phyloP scores from a whole-genome alignment of 2,797 vertebrate species.

The Lepilemur ruficaudatus region DNA sequence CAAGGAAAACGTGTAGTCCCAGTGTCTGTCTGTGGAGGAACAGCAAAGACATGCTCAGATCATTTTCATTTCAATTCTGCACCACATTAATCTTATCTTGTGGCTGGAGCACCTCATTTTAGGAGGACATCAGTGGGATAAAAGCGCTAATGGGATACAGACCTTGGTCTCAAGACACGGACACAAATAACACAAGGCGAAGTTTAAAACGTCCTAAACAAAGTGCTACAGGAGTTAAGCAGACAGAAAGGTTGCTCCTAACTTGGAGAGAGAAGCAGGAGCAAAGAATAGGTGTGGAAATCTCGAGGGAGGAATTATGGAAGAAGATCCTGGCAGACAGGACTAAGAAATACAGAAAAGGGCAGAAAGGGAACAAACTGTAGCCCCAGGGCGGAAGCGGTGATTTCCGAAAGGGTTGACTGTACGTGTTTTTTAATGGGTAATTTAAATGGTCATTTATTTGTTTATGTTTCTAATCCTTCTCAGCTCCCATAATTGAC shows the following conservation, averaged over 20 bases:
- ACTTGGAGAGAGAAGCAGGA: neutral
- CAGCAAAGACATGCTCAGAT: neutral
- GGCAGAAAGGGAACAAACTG: neutral
- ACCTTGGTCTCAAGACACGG: neutral
- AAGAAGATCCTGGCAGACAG: rapidly evolving
- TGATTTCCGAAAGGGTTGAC: neutral
- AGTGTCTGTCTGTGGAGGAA: neutral
- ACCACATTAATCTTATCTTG: neutral
- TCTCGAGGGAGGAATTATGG: neutral
- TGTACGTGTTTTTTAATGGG: neutral
- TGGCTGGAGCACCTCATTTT: neutral
- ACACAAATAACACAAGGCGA: neutral
- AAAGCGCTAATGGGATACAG: neutral
- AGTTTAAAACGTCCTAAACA: neutral
- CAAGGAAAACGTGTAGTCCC: neutral
- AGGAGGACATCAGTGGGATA: neutral
- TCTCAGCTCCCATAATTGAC: neutral
- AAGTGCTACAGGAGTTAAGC: neutral
- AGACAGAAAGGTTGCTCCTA: neutral
- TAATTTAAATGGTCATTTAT: neutral
- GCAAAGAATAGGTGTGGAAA: neutral
- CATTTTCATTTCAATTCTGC: neutral
- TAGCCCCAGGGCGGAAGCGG: neutral
- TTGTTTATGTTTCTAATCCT: neutral
- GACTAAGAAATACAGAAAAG: neutral